Conservation (phyloP, 1,140 invertebrate genomes). For the Bombus polaris region DNA sequence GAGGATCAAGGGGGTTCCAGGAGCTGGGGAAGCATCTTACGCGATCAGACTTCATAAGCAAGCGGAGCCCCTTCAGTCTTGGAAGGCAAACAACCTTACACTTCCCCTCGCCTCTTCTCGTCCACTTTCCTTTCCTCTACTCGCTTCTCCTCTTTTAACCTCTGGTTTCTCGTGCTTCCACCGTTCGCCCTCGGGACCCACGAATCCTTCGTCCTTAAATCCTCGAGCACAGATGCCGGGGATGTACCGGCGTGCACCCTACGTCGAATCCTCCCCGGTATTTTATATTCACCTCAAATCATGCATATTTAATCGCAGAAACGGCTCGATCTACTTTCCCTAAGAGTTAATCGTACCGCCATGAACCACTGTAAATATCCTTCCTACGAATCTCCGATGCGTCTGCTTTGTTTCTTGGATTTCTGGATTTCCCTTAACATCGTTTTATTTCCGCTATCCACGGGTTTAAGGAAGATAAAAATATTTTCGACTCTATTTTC, state of each 20-base stretch:
- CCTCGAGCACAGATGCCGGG: conserved; percentile 67
- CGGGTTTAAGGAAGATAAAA: too few relatives aligned
- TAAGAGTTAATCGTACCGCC: conserved; percentile 74
- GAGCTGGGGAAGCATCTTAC: conserved; percentile 61
- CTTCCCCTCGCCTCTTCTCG: background rate
- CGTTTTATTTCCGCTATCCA: background rate
- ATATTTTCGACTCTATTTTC: background rate
- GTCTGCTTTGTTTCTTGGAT: background rate
- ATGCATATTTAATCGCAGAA: conserved; percentile 79
- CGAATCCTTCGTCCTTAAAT: conserved; percentile 47
- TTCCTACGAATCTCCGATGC: conserved; percentile 10
- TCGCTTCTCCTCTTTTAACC: conserved; percentile 29
- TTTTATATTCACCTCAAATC: conserved; percentile 80
- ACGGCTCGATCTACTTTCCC: conserved; percentile 74
- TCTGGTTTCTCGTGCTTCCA: conserved; percentile 19
- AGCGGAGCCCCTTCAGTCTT: conserved; percentile 61
- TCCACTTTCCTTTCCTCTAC: background rate
- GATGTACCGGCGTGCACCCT: conserved; percentile 36
- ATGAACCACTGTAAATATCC: conserved; percentile 62
- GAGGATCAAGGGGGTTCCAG: background rate
- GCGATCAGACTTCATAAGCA: conserved; percentile 76
- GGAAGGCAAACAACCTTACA: conserved; percentile 66
- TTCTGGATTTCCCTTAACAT: background rate
- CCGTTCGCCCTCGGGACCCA: conserved; percentile 50
- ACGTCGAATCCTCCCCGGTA: conserved; percentile 55